Conservation (phyloP, 2,888 invertebrate species). For the Drosophila heteroneura region DNA sequence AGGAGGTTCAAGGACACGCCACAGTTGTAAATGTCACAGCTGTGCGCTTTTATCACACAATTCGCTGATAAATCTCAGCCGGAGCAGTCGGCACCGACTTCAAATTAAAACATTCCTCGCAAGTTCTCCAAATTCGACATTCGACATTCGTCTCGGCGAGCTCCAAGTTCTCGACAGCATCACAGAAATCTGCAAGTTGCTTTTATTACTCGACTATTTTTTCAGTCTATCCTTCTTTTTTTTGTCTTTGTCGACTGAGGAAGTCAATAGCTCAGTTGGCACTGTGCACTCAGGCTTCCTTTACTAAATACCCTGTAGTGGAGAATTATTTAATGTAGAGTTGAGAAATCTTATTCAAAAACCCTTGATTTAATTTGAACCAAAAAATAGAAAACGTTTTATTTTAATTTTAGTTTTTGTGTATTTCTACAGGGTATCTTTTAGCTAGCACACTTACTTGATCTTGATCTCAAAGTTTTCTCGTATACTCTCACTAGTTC, state of each 20-base stretch:
- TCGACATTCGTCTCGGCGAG: constrained; percentile 25
- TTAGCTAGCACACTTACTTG: background rate
- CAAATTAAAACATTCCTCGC: constrained; percentile 77
- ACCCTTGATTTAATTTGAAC: background rate
- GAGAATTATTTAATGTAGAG: background rate
- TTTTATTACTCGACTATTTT: constrained; percentile 26
- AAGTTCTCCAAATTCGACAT: constrained; percentile 34
- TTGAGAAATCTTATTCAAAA: background rate
- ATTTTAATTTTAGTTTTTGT: too few species aligned
- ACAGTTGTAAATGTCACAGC: constrained; percentile 44
- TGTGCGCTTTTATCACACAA: constrained; percentile 39
- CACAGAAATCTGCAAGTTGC: constrained; percentile 6
- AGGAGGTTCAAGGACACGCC: constrained; percentile 61
- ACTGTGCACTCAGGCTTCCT: background rate
- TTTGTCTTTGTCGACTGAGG: background rate
- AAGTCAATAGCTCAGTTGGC: background rate
- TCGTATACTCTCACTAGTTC: constrained; percentile 27
- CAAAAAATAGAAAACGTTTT: background rate
- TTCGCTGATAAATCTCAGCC: constrained; percentile 48
- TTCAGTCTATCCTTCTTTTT: background rate
- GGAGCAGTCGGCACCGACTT: constrained; percentile 42
- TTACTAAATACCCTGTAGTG: background rate
- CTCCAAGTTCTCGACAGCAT: background rate
- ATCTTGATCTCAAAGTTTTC: background rate
- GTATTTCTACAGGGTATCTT: background rate